Evolutionary conservation across 2,797 vertebrate species (phyloP).

Genomic region (Merluccius polli): DNA sequence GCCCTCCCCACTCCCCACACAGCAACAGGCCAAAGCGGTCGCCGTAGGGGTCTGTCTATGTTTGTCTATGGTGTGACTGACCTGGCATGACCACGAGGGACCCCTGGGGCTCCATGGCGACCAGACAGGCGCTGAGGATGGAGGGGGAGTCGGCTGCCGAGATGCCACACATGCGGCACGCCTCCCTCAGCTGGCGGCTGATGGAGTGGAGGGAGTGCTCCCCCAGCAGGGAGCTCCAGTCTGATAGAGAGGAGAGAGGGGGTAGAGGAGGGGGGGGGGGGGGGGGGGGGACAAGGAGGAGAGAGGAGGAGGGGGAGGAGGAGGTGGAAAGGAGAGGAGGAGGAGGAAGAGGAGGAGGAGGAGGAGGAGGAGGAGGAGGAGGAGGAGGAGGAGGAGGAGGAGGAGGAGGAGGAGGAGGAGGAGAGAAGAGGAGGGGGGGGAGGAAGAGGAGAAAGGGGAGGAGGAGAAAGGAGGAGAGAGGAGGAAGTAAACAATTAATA

Average conservation of each 20-base stretch:
- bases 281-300: not conserved
- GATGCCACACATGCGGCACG: conserved; percentile 93
- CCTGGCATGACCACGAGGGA: conserved; percentile 98
- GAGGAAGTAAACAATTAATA: not conserved
- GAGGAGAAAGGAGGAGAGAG: not conserved
- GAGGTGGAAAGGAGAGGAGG: not conserved
- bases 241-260: conserved; percentile 59
- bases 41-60: no score
- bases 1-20: no score
- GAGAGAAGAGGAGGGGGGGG: not conserved
- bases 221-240: conserved; percentile 95
- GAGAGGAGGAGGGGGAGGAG: not conserved
- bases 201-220: conserved; percentile 94
- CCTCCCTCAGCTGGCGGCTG: conserved; percentile 91
- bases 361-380: no score
- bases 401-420: not conserved
- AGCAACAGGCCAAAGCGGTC: no score
- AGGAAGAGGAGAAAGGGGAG: not conserved
- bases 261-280: not conserved
- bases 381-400: not conserved
- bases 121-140: conserved; percentile 96
- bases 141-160: conserved; percentile 89
- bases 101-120: conserved; percentile 98
- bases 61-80: no score
- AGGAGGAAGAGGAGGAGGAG: no score